Conservation (phyloP, 2,797 vertebrate species). For the Sebastes steindachneri region DNA sequence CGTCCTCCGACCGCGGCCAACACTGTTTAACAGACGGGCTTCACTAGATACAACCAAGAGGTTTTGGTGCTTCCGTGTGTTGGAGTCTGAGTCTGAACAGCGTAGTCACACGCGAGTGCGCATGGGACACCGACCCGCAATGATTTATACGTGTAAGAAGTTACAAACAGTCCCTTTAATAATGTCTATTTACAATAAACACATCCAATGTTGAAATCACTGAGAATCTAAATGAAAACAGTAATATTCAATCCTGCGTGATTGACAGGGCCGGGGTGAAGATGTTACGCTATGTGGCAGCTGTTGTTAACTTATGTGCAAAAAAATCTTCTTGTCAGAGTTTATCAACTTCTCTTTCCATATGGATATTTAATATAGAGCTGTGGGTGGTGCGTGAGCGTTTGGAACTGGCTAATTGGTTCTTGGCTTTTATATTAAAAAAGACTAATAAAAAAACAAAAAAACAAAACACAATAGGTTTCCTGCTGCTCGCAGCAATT, state of each 20-base stretch:
- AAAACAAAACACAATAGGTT: background rate
- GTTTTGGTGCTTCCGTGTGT: too few relatives aligned
- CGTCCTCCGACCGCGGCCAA: too few relatives aligned
- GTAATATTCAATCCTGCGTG: background rate
- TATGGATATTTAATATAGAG: background rate
- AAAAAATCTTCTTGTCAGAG: background rate
- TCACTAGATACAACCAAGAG: too few relatives aligned
- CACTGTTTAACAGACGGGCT: too few relatives aligned
- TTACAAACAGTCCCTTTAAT: background rate
- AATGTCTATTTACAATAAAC: background rate
- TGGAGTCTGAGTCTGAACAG: too few relatives aligned
- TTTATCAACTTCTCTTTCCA: background rate
- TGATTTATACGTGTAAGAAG: too few relatives aligned
- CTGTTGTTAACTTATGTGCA: background rate
- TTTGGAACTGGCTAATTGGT: background rate
- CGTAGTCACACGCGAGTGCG: rapidly evolving
- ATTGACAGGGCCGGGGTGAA: background rate
- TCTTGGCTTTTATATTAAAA: background rate
- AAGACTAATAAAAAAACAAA: background rate
- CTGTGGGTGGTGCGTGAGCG: background rate
- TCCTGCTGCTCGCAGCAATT: background rate
- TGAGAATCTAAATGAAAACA: background rate
- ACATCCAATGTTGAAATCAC: background rate
- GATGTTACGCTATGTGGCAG: background rate
- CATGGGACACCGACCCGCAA: too few relatives aligned